Conservation (phyloP, 2,113 vertebrate genomes). For the Shinisaurus crocodilurus region DNA sequence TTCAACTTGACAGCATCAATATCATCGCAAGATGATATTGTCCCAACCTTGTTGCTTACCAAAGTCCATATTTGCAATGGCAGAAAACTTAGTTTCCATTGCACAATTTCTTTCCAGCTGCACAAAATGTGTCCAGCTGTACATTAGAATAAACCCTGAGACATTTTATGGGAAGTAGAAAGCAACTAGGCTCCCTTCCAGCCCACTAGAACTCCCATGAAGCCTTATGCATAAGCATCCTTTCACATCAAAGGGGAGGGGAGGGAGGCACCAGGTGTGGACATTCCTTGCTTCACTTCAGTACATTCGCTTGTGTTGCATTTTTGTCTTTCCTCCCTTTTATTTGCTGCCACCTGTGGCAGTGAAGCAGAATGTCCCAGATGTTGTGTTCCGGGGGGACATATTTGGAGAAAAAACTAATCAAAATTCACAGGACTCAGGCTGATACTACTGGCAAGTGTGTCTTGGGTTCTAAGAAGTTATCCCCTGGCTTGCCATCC, state of each 20-base stretch:
- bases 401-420: background rate
- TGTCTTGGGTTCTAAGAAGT: background rate
- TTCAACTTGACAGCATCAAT: background rate
- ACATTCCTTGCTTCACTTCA: background rate
- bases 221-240: background rate
- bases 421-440: background rate
- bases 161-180: background rate
- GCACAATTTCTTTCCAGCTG: no score
- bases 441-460: background rate
- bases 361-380: background rate
- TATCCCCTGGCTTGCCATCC: background rate
- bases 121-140: no score
- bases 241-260: background rate
- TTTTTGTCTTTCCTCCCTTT: background rate
- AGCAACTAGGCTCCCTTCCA: background rate
- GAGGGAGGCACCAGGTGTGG: background rate
- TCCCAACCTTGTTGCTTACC: no score
- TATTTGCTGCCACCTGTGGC: no score
- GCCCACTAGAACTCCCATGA: background rate
- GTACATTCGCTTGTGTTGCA: background rate
- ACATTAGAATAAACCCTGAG: no score
- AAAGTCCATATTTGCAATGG: no score
- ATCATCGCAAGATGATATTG: no score
- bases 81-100: no score
- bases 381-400: no score